Evolutionary conservation across 1,140 invertebrate species (phyloP).

Genomic region (Ips typographus): DNA sequence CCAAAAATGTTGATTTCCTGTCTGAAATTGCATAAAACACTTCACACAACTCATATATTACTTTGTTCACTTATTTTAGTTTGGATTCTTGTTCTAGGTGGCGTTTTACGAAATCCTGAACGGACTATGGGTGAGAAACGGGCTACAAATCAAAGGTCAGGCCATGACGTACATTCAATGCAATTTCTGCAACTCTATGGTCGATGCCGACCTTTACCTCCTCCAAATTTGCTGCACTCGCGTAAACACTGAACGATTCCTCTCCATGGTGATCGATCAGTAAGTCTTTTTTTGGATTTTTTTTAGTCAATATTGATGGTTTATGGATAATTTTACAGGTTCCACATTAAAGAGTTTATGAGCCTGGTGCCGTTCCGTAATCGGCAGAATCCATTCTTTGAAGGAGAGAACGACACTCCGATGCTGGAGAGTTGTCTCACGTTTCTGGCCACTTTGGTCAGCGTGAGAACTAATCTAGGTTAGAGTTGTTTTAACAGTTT

Average conservation of each 20-base stretch:
- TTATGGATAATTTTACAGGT: slow-evolving; percentile 55
- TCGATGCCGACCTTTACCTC: slow-evolving; percentile 94
- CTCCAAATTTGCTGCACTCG: slow-evolving; percentile 90
- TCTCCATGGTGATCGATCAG: slow-evolving; percentile 87
- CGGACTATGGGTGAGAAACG: slow-evolving; percentile 95
- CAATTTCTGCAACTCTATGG: slow-evolving; percentile 98
- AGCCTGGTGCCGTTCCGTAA: slow-evolving; percentile 70
- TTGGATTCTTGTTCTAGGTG: slow-evolving; percentile 64
- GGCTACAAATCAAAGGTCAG: slow-evolving; percentile 95
- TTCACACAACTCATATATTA: no score
- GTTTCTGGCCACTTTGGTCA: slow-evolving; percentile 87
- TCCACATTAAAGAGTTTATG: slow-evolving; percentile 83
- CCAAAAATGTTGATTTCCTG: no score
- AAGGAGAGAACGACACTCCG: slow-evolving; percentile 77
- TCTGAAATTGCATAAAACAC: no score
- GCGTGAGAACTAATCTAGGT: slow-evolving; percentile 88
- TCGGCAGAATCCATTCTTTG: slow-evolving; percentile 62
- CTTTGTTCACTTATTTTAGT: not conserved
- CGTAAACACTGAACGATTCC: slow-evolving; percentile 80
- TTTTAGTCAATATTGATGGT: not conserved
- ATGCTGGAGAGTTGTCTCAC: slow-evolving; percentile 93
- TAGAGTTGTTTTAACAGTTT: slow-evolving; percentile 27
- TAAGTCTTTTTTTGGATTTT: slow-evolving; percentile 53
- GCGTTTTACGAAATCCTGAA: slow-evolving; percentile 93
- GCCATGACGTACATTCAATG: slow-evolving; percentile 99